A percentile compares a stretch with the other conserved stretches of the same genome.
Conservation (phyloP, 2,888 invertebrate genomes). For the Pasiphila rectangulata region DNA sequence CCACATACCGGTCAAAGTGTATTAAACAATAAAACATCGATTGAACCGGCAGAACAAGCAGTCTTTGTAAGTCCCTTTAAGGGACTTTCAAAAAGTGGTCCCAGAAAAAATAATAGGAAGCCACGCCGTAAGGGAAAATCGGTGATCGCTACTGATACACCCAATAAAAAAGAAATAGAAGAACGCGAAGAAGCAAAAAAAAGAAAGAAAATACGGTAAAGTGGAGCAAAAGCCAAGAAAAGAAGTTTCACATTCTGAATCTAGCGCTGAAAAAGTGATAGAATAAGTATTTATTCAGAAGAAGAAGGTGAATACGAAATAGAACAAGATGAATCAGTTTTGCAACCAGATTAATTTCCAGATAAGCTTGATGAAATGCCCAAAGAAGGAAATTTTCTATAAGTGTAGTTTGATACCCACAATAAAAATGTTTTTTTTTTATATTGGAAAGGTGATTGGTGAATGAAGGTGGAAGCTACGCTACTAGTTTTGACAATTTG, state of each 20-base stretch:
- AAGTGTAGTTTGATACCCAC: too few species aligned
- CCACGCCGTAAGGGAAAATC: slow-evolving; percentile 34
- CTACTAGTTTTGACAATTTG: too few species aligned
- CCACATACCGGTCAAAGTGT: slow-evolving; percentile 1
- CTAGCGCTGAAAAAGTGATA: slow-evolving; percentile 28
- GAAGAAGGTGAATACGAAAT: slow-evolving; percentile 21
- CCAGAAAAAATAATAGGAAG: slow-evolving; percentile 30
- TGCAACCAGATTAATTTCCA: too few species aligned
- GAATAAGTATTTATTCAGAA: slow-evolving; percentile 33
- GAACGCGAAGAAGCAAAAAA: slow-evolving; percentile 12
- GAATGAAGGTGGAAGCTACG: too few species aligned
- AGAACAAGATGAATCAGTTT: too few species aligned
- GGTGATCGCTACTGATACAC: slow-evolving; percentile 41
- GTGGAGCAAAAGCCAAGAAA: slow-evolving; percentile 24
- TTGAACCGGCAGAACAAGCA: slow-evolving; percentile 14
- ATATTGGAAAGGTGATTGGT: too few species aligned
- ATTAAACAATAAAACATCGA: slow-evolving; percentile 4
- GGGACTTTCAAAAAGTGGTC: slow-evolving; percentile 34
- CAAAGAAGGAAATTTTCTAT: too few species aligned
- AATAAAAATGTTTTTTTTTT: too few species aligned
- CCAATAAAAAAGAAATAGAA: slow-evolving; percentile 35
- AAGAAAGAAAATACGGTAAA: slow-evolving; percentile 14
- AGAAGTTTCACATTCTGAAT: slow-evolving; percentile 23
- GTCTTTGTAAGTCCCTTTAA: slow-evolving; percentile 30
- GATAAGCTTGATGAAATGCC: too few species aligned